phyloP scores from a whole-genome alignment of 2,888 invertebrate species.

The Cephus spinipes region DNA sequence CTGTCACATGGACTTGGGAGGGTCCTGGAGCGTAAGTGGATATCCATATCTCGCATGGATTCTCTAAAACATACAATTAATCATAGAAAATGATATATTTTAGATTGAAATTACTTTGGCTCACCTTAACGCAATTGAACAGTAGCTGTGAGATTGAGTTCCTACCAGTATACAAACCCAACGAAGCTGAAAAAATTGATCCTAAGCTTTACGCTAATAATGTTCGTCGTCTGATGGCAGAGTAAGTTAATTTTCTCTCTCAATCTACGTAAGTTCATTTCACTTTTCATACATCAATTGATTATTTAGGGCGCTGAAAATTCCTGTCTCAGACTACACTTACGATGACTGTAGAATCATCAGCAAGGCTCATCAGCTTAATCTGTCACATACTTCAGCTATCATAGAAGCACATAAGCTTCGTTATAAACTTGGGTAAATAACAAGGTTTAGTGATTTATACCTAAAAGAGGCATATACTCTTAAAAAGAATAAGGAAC shows the following conservation, averaged over 20 bases:
- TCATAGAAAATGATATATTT: conserved; percentile 40
- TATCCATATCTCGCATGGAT: background rate
- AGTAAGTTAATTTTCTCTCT: conserved; percentile 71
- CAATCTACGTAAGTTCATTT: conserved; percentile 1
- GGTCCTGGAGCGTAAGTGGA: conserved; percentile 90
- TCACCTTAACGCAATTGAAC: conserved; percentile 88
- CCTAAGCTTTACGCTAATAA: conserved; percentile 91
- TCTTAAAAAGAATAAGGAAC: background rate
- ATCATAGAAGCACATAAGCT: conserved; percentile 84
- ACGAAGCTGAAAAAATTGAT: conserved; percentile 85
- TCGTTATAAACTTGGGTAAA: conserved; percentile 81
- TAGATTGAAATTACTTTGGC: conserved; percentile 86
- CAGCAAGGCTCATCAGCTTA: conserved; percentile 84
- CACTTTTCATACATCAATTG: background rate
- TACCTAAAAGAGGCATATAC: background rate
- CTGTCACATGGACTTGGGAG: conserved; percentile 95
- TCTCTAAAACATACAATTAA: background rate
- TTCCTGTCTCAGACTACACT: conserved; percentile 91
- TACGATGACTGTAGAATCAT: conserved; percentile 92
- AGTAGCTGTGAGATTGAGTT: conserved; percentile 92
- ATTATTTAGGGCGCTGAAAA: conserved; percentile 79
- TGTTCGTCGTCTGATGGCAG: conserved; percentile 91
- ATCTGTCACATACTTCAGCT: conserved; percentile 80
- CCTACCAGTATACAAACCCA: conserved; percentile 91
- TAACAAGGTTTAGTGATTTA: conserved; percentile 5